Percentiles rank a stretch among this genome's conserved stretches.
These are phyloP conservation scores for Drosophila parthenogenetica DNA, from an alignment of 2,888 invertebrate species.

Conservation along the genomic window DNA sequence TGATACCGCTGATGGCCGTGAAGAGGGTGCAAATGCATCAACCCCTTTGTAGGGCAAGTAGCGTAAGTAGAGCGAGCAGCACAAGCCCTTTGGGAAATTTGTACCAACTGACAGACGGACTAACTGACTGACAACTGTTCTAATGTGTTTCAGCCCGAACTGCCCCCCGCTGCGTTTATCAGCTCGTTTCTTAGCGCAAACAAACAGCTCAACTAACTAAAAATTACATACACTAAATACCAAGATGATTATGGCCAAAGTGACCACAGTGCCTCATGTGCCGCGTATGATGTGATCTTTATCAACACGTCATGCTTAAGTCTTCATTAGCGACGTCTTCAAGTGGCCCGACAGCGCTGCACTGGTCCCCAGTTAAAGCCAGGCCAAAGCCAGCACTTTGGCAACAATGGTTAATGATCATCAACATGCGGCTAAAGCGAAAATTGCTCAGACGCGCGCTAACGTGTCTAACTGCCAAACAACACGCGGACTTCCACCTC, in stretches of 20 bases:
- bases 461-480: constrained; percentile 61
- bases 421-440: constrained; percentile 64
- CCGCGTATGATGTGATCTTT: constrained; percentile 52
- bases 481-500: constrained; percentile 50
- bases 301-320: constrained; percentile 82
- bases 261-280: constrained; percentile 39
- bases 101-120: constrained; percentile 43
- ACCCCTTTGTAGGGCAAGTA: constrained; percentile 41
- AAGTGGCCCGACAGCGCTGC: constrained; percentile 34
- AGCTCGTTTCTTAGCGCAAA: constrained; percentile 57
- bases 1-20: constrained; percentile 53
- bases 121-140: constrained; percentile 71
- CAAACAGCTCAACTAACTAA: constrained; percentile 38
- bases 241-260: constrained; percentile 40
- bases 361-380: constrained; percentile 25
- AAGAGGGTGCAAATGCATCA: constrained; percentile 66
- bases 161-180: constrained; percentile 55
- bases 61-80: constrained; percentile 45
- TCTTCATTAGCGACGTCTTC: constrained; percentile 81
- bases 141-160: constrained; percentile 48
- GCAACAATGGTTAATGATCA: constrained; percentile 61
- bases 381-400: constrained; percentile 24
- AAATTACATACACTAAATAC: constrained; percentile 40
- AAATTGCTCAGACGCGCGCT: constrained; percentile 59
- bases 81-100: constrained; percentile 66